A percentile compares a stretch with the other conserved stretches of the same genome.
Evolutionary conservation across 2,888 invertebrate genomes (phyloP).

Genomic region (Heliconius aoede): DNA sequence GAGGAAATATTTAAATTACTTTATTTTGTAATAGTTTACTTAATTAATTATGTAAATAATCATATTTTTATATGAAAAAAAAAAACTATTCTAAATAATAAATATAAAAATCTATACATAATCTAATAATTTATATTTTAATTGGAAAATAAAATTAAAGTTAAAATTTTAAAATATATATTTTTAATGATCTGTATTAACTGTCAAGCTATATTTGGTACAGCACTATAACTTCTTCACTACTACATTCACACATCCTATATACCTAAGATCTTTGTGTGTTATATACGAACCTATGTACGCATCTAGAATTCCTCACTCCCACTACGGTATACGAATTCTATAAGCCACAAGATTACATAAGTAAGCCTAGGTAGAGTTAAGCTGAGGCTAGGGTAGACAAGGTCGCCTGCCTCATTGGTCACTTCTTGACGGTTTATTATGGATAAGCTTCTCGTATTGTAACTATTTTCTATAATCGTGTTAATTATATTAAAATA

Average conservation of each 20-base stretch:
- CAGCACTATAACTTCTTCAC: background rate
- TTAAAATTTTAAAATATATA: too few species aligned
- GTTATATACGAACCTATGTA: slow-evolving; percentile 27
- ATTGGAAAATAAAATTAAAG: background rate
- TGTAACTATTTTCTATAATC: background rate
- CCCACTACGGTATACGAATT: slow-evolving; percentile 30
- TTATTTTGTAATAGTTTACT: background rate
- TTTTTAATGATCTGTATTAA: background rate
- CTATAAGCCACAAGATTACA: slow-evolving; percentile 46
- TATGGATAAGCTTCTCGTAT: slow-evolving; percentile 50
- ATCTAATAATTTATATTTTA: background rate
- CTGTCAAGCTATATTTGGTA: background rate
- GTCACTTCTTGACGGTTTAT: slow-evolving; percentile 18
- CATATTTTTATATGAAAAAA: too few species aligned
- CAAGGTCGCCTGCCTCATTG: slow-evolving; percentile 74
- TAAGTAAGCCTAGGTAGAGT: slow-evolving; percentile 51
- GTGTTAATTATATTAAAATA: background rate
- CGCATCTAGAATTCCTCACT: slow-evolving; percentile 28
- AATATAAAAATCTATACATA: background rate
- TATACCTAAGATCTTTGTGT: slow-evolving; percentile 17
- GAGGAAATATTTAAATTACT: background rate
- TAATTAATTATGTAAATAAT: too few species aligned
- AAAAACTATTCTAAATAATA: too few species aligned
- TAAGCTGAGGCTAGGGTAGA: slow-evolving; percentile 65
- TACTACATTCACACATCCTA: background rate